phyloP scores from a whole-genome alignment of 2,113 vertebrate genomes.

The Gallinago jamesoni region DNA sequence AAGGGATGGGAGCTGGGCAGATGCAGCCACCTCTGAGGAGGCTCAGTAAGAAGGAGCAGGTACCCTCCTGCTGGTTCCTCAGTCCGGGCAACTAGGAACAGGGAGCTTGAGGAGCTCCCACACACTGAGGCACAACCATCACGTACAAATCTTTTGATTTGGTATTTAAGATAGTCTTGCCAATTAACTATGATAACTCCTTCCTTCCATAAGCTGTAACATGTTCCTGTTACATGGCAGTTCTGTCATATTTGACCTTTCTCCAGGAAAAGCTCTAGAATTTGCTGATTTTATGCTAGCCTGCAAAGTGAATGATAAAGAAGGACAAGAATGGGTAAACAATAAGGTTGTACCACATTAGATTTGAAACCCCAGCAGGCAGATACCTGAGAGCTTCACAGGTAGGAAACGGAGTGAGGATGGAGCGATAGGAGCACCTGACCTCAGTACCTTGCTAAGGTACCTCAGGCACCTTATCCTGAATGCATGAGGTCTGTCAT shows the following conservation, averaged over 20 bases:
- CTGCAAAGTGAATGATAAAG: neutral
- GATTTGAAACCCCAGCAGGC: neutral
- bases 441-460: neutral
- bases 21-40: neutral
- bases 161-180: neutral
- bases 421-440: neutral
- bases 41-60: neutral
- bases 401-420: neutral
- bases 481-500: accelerated
- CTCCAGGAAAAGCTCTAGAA: neutral
- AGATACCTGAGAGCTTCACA: neutral
- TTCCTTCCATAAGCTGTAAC: neutral
- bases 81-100: neutral
- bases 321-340: accelerated
- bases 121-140: neutral
- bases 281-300: neutral
- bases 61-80: neutral
- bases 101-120: neutral
- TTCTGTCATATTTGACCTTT: neutral
- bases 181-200: neutral
- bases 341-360: neutral
- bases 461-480: neutral
- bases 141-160: neutral
- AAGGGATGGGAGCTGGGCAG: neutral
- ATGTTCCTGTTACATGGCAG: neutral